A percentile compares a stretch with the other conserved stretches of the same genome.
These are phyloP conservation scores for Ondatra zibethicus DNA, from an alignment of 2,113 vertebrate genomes.

Conservation along the genomic window DNA sequence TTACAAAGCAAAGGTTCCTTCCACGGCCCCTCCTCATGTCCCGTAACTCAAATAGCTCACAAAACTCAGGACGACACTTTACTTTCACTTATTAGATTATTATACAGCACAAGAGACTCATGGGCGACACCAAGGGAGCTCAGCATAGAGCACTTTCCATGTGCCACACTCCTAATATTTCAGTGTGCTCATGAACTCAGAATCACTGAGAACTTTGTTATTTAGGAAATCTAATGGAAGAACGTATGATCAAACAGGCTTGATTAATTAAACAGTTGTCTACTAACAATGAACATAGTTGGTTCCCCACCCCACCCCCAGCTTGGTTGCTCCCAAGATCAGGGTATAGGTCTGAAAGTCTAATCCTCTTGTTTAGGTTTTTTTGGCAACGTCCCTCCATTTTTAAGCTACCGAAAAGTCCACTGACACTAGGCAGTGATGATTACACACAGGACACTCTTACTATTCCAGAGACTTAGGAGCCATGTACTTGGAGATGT, in stretches of 20 bases:
- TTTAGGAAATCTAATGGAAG: not conserved
- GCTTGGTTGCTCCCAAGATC: not conserved
- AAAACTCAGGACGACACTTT: not conserved
- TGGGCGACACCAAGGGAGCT: not conserved
- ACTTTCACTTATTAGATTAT: not conserved
- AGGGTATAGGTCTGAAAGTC: not conserved
- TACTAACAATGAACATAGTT: not conserved
- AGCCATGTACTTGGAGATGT: not conserved
- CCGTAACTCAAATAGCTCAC: not conserved
- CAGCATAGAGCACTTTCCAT: not conserved
- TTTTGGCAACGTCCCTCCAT: not conserved
- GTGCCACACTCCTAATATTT: not conserved
- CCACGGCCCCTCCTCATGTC: too few relatives aligned
- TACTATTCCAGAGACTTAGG: not conserved
- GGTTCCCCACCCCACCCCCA: not conserved
- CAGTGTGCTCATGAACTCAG: not conserved
- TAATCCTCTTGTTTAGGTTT: not conserved
- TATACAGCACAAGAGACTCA: not conserved
- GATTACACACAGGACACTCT: too few relatives aligned
- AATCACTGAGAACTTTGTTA: not conserved
- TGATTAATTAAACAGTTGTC: not conserved
- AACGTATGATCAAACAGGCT: not conserved
- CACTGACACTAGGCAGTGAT: too few relatives aligned
- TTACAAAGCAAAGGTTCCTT: not conserved
- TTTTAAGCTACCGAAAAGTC: not conserved